Evolutionary conservation across 2,888 invertebrate genomes (phyloP), one percentile per base, ranked within the genome.

Genomic region (Limulus polyphemus): DNA sequence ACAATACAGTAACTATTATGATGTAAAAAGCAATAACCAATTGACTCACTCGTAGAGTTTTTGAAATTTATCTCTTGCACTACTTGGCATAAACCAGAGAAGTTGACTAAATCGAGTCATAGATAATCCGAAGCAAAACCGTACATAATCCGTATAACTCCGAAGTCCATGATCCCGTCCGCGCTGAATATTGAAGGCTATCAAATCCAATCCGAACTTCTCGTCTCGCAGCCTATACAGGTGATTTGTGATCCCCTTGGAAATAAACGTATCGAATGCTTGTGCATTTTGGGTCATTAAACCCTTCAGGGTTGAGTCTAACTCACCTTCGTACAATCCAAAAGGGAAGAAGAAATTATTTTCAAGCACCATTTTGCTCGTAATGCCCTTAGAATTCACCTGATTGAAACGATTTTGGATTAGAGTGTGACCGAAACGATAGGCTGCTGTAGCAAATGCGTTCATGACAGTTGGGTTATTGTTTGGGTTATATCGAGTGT

Each of bases 371-470:
- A n/a, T 17, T 11, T 11, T 11, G n/a, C n/a, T 54, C 3, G 54
- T 54, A 11, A 11, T 11, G 14, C 54, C 54, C 11, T n/a, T n/a
- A 32, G 54, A 54, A n/a, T 11, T 32, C 13, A 54, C 54, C 14
- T 54, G 16, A 16, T 54, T 90, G 63, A 93, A 81, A 71, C 90
- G 90, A 0, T 92, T 92, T 60, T 92, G 80, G 47, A 71, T 65
- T 52, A 71, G 47, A 9, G 69, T 65, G 67, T 79, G 78, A 0
- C 78, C 78, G 63, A 78, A 77, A 1, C 78, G 73, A 74, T 91
- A 93, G 0, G 87, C 88, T 0, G 91, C 84, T 0, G 87, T 80
- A 0, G 92, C 86, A 77, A 93, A 92, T 74, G 83, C 84, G 77
- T 93, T 93, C 12, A 88, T 86, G 59, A 93, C 81, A 7, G 83